phyloP scores from a whole-genome alignment of 2,113 vertebrate species.

The Petrocephalus microphthalmus region DNA sequence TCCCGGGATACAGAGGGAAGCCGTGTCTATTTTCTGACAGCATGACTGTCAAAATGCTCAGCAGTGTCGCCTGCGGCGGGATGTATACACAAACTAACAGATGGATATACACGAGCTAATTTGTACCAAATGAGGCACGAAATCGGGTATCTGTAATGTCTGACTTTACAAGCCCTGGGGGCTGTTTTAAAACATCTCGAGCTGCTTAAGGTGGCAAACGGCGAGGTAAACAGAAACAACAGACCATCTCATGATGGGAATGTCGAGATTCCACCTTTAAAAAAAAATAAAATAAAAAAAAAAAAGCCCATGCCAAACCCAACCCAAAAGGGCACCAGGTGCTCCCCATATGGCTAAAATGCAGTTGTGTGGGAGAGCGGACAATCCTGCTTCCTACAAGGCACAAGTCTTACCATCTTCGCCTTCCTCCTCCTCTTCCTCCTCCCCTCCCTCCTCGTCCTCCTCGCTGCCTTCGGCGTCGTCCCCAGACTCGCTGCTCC shows the following conservation, averaged over 20 bases:
- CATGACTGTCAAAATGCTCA: neutral
- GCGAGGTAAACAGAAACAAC: neutral
- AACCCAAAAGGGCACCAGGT: neutral
- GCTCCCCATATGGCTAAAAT: neutral
- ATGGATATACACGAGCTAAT: neutral
- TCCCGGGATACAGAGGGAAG: neutral
- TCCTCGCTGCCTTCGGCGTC: constrained; percentile 80
- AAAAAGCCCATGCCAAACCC: neutral
- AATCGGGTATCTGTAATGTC: neutral
- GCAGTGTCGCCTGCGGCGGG: neutral
- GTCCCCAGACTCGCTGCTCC: constrained; percentile 82
- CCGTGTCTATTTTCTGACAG: neutral
- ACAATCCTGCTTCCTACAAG: neutral
- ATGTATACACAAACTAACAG: neutral
- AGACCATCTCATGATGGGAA: neutral
- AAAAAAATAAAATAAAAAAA: neutral
- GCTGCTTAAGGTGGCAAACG: neutral
- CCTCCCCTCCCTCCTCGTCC: constrained; percentile 72
- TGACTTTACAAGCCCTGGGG: neutral
- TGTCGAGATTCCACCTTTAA: neutral
- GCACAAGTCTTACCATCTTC: constrained; percentile 48
- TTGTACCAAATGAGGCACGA: neutral
- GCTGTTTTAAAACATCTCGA: neutral
- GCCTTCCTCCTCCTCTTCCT: constrained; percentile 51
- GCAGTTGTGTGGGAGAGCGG: neutral